Percentiles rank a stretch among this genome's conserved stretches.
phyloP scores from a whole-genome alignment of 1,140 invertebrate species.

The Drosophila sp. region DNA sequence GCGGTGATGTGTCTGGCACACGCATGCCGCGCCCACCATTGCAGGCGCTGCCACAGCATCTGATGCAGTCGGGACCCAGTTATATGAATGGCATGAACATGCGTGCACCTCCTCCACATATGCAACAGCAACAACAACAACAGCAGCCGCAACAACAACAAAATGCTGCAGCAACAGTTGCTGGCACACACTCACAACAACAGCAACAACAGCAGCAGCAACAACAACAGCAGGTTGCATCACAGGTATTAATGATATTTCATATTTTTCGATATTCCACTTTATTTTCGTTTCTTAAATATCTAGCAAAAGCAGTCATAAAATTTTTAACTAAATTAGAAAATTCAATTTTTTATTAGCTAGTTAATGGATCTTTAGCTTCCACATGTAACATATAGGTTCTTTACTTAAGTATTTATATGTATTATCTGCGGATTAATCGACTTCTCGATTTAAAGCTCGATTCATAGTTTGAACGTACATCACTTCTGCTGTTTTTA shows the following conservation, averaged over 20 bases:
- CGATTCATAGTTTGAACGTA: no score
- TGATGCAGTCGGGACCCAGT: slow-evolving; percentile 64
- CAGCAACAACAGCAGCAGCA: slow-evolving; percentile 47
- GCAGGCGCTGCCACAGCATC: slow-evolving; percentile 66
- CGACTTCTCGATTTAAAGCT: no score
- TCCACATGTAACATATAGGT: no score
- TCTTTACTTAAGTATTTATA: no score
- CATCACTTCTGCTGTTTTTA: no score
- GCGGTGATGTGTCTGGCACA: slow-evolving; percentile 46
- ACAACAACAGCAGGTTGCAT: slow-evolving; percentile 21
- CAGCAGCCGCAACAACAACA: slow-evolving; percentile 23
- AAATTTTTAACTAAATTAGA: no score
- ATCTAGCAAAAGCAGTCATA: no score
- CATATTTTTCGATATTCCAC: no score
- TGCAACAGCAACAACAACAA: slow-evolving; percentile 52
- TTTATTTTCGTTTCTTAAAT: no score
- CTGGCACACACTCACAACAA: slow-evolving; percentile 27
- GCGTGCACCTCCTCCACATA: slow-evolving; percentile 57
- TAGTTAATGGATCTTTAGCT: no score
- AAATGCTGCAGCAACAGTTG: slow-evolving; percentile 16
- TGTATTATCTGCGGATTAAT: no score
- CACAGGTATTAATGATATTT: neutral
- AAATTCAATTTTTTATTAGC: no score
- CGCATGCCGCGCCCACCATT: slow-evolving; percentile 75
- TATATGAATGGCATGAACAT: slow-evolving; percentile 74